These are phyloP conservation scores for Cecropterus lyciades DNA, from an alignment of 1,140 invertebrate species.

Conservation along the genomic window DNA sequence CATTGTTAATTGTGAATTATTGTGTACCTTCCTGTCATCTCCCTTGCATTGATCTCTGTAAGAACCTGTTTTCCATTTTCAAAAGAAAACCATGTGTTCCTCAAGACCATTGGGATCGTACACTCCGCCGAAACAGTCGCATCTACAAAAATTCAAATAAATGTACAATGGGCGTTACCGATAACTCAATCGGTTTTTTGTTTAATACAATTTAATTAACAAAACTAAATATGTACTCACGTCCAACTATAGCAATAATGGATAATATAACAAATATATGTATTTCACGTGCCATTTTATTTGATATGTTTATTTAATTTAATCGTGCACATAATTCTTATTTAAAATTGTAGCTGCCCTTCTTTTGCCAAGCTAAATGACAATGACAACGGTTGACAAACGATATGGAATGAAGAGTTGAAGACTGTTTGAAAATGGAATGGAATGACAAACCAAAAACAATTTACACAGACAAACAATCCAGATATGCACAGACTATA, in stretches of 20 bases:
- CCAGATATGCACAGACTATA: too few relatives aligned
- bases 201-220: neutral
- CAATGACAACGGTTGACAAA: too few relatives aligned
- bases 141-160: constrained; percentile 61
- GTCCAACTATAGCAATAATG: constrained; percentile 1
- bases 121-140: constrained; percentile 73
- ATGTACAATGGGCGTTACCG: constrained; percentile 51
- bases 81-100: constrained; percentile 96
- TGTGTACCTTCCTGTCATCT: constrained; percentile 89
- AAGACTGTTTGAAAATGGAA: too few relatives aligned
- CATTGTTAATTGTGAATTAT: too few relatives aligned
- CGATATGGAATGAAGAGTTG: too few relatives aligned
- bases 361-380: too few relatives aligned
- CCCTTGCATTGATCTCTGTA: constrained; percentile 91
- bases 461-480: too few relatives aligned
- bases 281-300: constrained; percentile 9
- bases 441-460: too few relatives aligned
- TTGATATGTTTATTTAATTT: too few relatives aligned
- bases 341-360: too few relatives aligned
- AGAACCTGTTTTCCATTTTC: constrained; percentile 93
- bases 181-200: too few relatives aligned
- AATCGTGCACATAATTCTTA: too few relatives aligned
- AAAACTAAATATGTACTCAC: neutral
- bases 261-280: constrained; percentile 2
- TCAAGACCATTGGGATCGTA: constrained; percentile 90